Conservation (phyloP, 2,797 vertebrate genomes). For the Thunnus albacares region DNA sequence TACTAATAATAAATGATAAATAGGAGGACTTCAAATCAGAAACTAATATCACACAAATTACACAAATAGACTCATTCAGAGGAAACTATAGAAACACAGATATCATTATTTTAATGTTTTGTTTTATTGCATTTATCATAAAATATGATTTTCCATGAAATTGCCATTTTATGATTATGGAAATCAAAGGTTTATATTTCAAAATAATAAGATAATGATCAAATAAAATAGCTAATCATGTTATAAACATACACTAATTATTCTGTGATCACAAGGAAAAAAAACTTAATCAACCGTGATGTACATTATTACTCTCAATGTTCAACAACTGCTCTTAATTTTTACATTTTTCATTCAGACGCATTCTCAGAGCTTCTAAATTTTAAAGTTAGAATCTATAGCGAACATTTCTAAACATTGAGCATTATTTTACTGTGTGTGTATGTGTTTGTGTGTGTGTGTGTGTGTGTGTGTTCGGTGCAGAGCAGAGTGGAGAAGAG, state of each 20-base stretch:
- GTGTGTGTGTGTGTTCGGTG: neutral
- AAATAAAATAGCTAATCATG: neutral
- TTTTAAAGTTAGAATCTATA: too few relatives aligned
- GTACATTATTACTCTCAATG: neutral
- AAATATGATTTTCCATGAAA: too few relatives aligned
- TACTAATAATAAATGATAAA: neutral
- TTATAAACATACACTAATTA: neutral
- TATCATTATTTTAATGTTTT: neutral
- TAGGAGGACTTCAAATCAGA: too few relatives aligned
- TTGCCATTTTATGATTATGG: neutral
- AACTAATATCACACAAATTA: too few relatives aligned
- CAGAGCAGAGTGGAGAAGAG: slow-evolving; percentile 25
- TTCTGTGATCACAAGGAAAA: neutral
- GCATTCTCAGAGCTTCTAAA: too few relatives aligned
- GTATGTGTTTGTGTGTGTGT: too few relatives aligned
- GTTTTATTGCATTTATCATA: neutral
- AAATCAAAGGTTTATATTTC: neutral
- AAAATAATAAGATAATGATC: neutral
- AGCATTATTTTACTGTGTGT: neutral
- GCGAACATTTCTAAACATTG: neutral
- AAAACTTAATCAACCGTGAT: neutral
- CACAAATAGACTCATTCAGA: too few relatives aligned
- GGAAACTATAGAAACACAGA: too few relatives aligned
- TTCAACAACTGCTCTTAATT: neutral
- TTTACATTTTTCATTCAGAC: neutral